A percentile compares a stretch with the other conserved stretches of the same genome.
Conservation (phyloP, 2,888 invertebrate species). For the Drosophila prolongata region DNA sequence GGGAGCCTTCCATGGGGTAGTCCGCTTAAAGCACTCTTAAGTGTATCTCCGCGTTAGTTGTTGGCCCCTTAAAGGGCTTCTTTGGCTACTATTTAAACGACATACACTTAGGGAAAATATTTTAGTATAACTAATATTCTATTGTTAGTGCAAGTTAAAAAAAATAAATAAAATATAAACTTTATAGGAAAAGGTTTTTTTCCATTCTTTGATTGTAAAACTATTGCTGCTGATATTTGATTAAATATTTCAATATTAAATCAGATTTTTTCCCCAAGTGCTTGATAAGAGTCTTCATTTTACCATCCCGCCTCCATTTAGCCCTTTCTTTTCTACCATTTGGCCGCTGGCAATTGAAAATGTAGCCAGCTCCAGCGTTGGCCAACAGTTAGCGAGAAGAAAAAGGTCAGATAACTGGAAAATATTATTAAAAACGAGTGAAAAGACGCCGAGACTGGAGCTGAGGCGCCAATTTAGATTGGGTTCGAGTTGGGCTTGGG, state of each 20-base stretch:
- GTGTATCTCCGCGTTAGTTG: slow-evolving; percentile 14
- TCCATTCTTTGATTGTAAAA: too few relatives aligned
- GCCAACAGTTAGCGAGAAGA: slow-evolving; percentile 52
- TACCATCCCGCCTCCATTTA: neutral
- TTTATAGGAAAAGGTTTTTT: too few relatives aligned
- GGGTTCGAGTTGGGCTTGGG: slow-evolving; percentile 36
- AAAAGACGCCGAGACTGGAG: slow-evolving; percentile 40
- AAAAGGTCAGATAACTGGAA: slow-evolving; percentile 81
- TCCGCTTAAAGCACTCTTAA: slow-evolving; percentile 46
- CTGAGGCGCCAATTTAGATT: slow-evolving; percentile 54
- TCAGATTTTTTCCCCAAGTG: slow-evolving; percentile 8
- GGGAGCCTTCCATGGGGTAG: neutral
- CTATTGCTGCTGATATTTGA: neutral
- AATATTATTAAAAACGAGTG: slow-evolving; percentile 76
- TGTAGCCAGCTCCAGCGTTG: slow-evolving; percentile 33
- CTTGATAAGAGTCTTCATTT: neutral
- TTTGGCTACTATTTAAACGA: slow-evolving; percentile 33
- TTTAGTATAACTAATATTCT: too few relatives aligned
- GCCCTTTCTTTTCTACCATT: slow-evolving; percentile 20
- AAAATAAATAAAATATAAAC: too few relatives aligned
- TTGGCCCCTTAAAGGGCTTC: slow-evolving; percentile 47
- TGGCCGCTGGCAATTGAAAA: slow-evolving; percentile 42
- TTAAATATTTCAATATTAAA: neutral
- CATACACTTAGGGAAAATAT: slow-evolving; percentile 5
- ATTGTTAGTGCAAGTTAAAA: too few relatives aligned